Percentiles rank a stretch among this genome's conserved stretches.
These are phyloP conservation scores for Enteromius afrohamiltoni DNA, from an alignment of 2,797 vertebrate genomes.

Conservation along the genomic window DNA sequence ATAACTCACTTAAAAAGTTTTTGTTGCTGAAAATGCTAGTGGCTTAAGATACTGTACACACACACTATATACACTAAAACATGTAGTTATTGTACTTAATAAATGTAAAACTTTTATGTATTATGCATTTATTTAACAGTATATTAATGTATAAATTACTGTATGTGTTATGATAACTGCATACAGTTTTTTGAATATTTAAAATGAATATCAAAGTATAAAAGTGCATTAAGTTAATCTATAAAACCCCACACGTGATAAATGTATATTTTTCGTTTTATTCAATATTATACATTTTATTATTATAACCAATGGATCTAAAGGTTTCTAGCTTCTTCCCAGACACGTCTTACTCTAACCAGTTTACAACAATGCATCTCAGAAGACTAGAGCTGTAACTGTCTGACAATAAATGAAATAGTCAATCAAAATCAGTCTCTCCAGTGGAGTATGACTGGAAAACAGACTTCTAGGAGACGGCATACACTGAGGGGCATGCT, in stretches of 20 bases:
- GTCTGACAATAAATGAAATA: background rate
- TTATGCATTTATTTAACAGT: no score
- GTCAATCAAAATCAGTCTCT: slow-evolving; percentile 7
- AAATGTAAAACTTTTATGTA: no score
- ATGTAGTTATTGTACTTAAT: background rate
- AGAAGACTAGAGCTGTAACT: background rate
- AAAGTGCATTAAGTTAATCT: no score
- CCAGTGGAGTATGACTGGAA: background rate
- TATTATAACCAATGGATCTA: background rate
- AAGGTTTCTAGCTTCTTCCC: background rate
- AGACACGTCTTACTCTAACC: background rate
- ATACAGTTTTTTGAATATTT: background rate
- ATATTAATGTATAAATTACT: no score
- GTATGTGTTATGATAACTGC: background rate
- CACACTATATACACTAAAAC: no score
- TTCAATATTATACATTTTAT: background rate
- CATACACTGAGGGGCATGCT: background rate
- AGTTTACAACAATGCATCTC: background rate
- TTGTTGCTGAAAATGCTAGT: no score
- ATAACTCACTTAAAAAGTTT: no score
- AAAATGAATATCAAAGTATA: background rate
- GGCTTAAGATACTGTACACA: no score
- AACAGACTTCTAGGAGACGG: background rate
- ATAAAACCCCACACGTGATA: background rate
- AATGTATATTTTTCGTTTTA: background rate